These are phyloP conservation scores for Campoletis sonorensis DNA, from an alignment of 1,140 invertebrate genomes.

Conservation along the genomic window DNA sequence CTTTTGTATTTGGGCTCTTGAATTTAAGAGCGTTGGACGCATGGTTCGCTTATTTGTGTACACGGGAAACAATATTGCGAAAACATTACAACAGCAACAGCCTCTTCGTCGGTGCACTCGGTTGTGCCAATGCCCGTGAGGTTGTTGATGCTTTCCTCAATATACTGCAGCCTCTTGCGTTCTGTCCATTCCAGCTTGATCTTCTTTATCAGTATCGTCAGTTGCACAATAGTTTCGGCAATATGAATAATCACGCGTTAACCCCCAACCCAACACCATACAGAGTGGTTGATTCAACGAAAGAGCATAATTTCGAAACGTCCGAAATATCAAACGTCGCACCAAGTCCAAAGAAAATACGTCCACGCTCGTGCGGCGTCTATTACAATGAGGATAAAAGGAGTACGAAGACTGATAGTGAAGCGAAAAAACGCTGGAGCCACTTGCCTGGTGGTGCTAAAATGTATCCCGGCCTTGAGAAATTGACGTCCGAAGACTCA, in stretches of 20 bases:
- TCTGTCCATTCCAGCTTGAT: slow-evolving; percentile 88
- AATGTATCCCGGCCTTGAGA: slow-evolving; percentile 84
- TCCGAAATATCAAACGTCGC: slow-evolving; percentile 69
- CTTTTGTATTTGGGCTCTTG: slow-evolving; percentile 91
- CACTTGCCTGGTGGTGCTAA: slow-evolving; percentile 80
- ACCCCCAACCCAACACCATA: slow-evolving; percentile 52
- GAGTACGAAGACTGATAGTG: slow-evolving; percentile 77
- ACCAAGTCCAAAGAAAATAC: slow-evolving; percentile 76
- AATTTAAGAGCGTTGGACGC: slow-evolving; percentile 90
- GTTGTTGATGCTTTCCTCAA: slow-evolving; percentile 85
- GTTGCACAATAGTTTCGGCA: slow-evolving; percentile 85
- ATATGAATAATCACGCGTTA: slow-evolving; percentile 79
- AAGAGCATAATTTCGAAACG: slow-evolving; percentile 76
- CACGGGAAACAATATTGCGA: slow-evolving; percentile 87
- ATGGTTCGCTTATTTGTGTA: slow-evolving; percentile 89
- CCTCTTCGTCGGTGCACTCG: slow-evolving; percentile 83
- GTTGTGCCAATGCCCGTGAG: slow-evolving; percentile 79
- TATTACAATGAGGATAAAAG: slow-evolving; percentile 74
- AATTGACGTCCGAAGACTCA: slow-evolving; percentile 81
- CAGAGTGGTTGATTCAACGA: slow-evolving; percentile 63
- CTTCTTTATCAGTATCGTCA: slow-evolving; percentile 88
- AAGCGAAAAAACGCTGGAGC: slow-evolving; percentile 84
- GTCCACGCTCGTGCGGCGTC: slow-evolving; percentile 83
- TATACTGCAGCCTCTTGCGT: slow-evolving; percentile 85
- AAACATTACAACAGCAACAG: slow-evolving; percentile 88